Conservation (phyloP, 2,888 invertebrate species). For the Metellina segmentata region DNA sequence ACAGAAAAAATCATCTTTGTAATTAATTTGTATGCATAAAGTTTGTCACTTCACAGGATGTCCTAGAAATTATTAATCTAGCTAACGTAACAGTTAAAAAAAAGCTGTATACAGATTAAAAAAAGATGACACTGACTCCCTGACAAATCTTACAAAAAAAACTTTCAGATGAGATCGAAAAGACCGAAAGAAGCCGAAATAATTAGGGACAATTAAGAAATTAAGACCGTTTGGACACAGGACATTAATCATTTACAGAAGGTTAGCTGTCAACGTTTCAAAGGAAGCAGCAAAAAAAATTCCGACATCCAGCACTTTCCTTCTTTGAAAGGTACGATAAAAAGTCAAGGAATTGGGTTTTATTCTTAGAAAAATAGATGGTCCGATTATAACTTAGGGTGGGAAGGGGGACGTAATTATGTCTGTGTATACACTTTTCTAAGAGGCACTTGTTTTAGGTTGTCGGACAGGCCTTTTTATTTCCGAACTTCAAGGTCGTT, state of each 20-base stretch:
- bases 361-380: slow-evolving; percentile 8
- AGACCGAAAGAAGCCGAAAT: slow-evolving; percentile 24
- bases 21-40: no score
- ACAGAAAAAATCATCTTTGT: no score
- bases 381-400: slow-evolving; percentile 1
- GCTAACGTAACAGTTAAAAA: no score
- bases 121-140: no score
- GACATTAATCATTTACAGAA: slow-evolving; percentile 50
- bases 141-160: no score
- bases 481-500: neutral
- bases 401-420: slow-evolving; percentile 26
- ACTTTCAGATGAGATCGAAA: neutral
- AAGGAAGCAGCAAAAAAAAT: slow-evolving; percentile 7
- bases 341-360: slow-evolving; percentile 8
- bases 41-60: no score
- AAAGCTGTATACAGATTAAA: no score
- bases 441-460: slow-evolving; percentile 12
- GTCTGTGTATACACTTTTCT: slow-evolving; percentile 4
- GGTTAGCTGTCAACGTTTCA: slow-evolving; percentile 47
- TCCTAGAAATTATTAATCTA: no score
- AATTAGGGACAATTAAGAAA: slow-evolving; percentile 48
- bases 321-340: neutral
- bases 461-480: slow-evolving; percentile 1
- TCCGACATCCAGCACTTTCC: neutral
- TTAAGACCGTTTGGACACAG: slow-evolving; percentile 25